Evolutionary conservation across 2,797 vertebrate species (phyloP).

Genomic region (Sebastiscus albofasciatus): DNA sequence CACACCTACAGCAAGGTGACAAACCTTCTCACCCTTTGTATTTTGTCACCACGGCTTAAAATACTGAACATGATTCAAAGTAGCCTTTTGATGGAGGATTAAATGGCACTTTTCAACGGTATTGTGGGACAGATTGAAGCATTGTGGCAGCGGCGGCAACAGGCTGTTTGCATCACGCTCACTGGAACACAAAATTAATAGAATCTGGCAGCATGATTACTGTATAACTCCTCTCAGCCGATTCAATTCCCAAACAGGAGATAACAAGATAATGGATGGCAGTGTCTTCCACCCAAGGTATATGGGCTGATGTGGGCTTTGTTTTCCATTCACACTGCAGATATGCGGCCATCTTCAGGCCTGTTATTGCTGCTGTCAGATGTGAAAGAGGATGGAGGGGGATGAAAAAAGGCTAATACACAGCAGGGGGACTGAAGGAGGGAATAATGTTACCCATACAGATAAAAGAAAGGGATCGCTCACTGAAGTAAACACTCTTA

Average conservation of each 20-base stretch:
- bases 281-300: constrained; percentile 33
- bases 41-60: not conserved
- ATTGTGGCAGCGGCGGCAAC: constrained; percentile 8
- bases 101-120: constrained; percentile 21
- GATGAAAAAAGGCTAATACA: constrained; percentile 37
- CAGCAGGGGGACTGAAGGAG: constrained; percentile 19
- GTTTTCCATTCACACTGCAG: constrained; percentile 34
- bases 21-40: not conserved
- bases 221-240: constrained; percentile 38
- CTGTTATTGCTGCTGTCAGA: constrained; percentile 63
- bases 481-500: constrained; percentile 24
- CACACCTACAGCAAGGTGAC: not conserved
- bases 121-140: constrained; percentile 2
- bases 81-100: not conserved
- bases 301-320: constrained; percentile 32
- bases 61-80: not conserved
- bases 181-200: constrained; percentile 56
- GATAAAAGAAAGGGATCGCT: constrained; percentile 33
- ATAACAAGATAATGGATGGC: constrained; percentile 69
- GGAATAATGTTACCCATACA: constrained; percentile 10
- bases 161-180: constrained; percentile 38
- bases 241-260: constrained; percentile 56
- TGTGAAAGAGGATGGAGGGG: constrained; percentile 18
- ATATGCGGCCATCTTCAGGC: constrained; percentile 30
- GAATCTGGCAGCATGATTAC: constrained; percentile 64